Evolutionary conservation across 2,888 invertebrate species (phyloP).

Genomic region (Schizaphis graminum): DNA sequence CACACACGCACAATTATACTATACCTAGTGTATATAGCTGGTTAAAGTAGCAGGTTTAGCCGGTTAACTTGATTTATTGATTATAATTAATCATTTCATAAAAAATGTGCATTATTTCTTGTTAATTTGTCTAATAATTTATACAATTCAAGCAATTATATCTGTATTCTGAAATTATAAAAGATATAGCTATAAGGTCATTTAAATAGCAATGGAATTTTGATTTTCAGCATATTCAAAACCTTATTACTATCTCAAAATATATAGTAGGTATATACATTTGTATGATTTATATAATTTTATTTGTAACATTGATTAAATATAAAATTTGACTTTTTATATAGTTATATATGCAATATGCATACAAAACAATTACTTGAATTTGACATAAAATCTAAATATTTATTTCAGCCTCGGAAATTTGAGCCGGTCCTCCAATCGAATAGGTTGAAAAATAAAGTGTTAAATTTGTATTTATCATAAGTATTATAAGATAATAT

Average conservation of each 20-base stretch:
- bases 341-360: not conserved
- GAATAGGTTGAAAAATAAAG: not conserved
- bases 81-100: conserved; percentile 36
- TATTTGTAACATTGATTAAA: not conserved
- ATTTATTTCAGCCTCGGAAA: not conserved
- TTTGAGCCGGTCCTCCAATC: not conserved
- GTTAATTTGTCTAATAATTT: conserved; percentile 1
- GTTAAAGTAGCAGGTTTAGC: conserved; percentile 32
- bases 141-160: not conserved
- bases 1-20: not conserved
- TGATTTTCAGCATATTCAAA: not conserved
- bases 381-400: not conserved
- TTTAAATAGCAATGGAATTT: not conserved
- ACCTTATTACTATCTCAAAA: not conserved
- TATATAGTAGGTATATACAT: not conserved
- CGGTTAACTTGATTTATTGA: conserved; percentile 20
- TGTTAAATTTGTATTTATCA: not conserved
- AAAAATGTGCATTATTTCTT: conserved; percentile 3
- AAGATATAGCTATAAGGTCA: not conserved
- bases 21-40: not conserved
- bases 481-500: not conserved
- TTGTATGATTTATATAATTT: not conserved
- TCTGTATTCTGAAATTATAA: not conserved
- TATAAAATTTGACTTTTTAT: not conserved
- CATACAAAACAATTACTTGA: not conserved